Evolutionary conservation across 2,888 invertebrate genomes (phyloP), one percentile per base, ranked within the genome.

Genomic region (Tiphia femorata): DNA sequence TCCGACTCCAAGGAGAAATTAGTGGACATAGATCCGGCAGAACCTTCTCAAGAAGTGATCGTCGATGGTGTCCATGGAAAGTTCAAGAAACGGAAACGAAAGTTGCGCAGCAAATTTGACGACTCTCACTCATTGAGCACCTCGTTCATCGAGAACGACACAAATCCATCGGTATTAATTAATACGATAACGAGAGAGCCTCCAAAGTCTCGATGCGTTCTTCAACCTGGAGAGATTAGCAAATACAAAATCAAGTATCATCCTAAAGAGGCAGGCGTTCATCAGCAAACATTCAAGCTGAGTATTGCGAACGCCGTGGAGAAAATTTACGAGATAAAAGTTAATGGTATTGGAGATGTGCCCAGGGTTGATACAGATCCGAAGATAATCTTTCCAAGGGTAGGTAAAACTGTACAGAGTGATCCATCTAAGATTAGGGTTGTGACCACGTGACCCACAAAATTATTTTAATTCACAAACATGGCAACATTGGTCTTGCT

Each of bases 341-440:
- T 75, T n/a, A 37, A 46, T 10, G 82, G 78, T 7, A 23, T 62
- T 0, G 65, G 72, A 1, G 76, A 74, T 23, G 35, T 80, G 49
- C 81, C 81, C 0, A 62, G 51, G 23, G 17, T 82, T 0, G 64
- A 77, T 43, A 73, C 72, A 72, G 50, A 65, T 4, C 77, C 80
- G 3, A 21, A 56, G 1, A 35, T 50, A 2, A 59, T 81, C 35
- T 81, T 78, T 50, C 43, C 61, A 0, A 73, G 71, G 46, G 64
- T 64, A 58, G 47, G 2, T n/a, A 30, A 5, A 49, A 5, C 10
- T 1, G n/a, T n/a, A n/a, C n/a, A n/a, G n/a, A n/a, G n/a, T n/a
- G n/a, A n/a, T n/a, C n/a, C n/a, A n/a, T n/a, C n/a, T n/a, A n/a
- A n/a, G n/a, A n/a, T n/a, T n/a, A n/a, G n/a, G n/a, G n/a, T n/a